A percentile compares a stretch with the other conserved stretches of the same genome.
phyloP scores from a whole-genome alignment of 35 echinoderm and acorn worm species.

The Apostichopus japonicus region DNA sequence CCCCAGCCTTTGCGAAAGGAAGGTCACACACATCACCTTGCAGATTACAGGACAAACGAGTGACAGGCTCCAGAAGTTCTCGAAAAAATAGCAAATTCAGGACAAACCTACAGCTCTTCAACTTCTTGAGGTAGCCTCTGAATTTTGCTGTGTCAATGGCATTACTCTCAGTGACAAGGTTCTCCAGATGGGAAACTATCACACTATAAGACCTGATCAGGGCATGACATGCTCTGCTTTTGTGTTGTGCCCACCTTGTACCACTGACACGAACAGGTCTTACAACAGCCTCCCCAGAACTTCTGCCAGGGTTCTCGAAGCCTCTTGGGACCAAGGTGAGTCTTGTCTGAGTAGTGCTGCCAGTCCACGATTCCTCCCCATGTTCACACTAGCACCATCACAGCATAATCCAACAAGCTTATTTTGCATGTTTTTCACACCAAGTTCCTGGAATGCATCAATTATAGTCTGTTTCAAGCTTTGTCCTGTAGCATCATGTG shows the following conservation, averaged over 20 bases:
- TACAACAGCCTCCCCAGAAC: not conserved
- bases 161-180: conserved; percentile 44
- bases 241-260: conserved; percentile 25
- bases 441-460: no score
- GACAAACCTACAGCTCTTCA: conserved; percentile 32
- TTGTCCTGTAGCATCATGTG: no score
- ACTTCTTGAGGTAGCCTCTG: conserved; percentile 39
- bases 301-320: not conserved
- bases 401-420: no score
- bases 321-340: conserved; percentile 1
- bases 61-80: conserved; percentile 48
- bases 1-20: no score
- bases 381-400: no score
- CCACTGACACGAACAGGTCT: not conserved
- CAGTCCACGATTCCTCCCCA: no score
- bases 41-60: conserved; percentile 40
- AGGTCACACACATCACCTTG: no score
- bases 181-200: conserved; percentile 39
- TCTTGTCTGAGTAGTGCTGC: not conserved
- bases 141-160: conserved; percentile 25
- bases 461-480: no score
- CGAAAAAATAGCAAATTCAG: conserved; percentile 42
- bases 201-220: conserved; percentile 28
- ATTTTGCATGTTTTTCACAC: no score
- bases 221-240: conserved; percentile 39